phyloP scores from a whole-genome alignment of 2,113 vertebrate species.

The Chloroceryle aenea region DNA sequence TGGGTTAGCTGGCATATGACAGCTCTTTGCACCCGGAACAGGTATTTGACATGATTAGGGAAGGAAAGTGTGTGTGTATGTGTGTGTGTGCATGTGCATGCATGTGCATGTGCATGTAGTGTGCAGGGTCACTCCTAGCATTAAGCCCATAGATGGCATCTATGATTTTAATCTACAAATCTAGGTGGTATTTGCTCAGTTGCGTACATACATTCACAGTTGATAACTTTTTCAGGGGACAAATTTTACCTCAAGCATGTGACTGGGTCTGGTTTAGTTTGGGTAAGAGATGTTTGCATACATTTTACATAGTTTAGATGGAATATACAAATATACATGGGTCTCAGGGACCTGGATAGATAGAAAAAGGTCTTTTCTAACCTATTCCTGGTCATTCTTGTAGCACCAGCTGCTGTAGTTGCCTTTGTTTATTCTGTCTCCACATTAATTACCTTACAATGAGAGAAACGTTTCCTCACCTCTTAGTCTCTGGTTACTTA shows the following conservation, averaged over 20 bases:
- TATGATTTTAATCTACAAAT: neutral
- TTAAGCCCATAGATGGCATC: neutral
- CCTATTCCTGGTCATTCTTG: neutral
- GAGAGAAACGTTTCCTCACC: neutral
- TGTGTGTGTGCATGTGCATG: neutral
- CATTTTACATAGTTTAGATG: neutral
- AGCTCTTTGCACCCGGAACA: neutral
- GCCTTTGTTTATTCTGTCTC: neutral
- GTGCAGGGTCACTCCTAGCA: neutral
- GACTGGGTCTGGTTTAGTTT: neutral
- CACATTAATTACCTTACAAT: neutral
- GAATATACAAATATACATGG: neutral
- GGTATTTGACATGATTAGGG: neutral
- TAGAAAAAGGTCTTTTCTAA: neutral
- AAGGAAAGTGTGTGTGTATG: neutral
- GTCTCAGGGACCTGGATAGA: neutral
- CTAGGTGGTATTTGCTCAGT: neutral
- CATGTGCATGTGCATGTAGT: accelerated
- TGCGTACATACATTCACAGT: neutral
- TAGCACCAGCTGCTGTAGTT: neutral
- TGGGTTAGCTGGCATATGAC: neutral
- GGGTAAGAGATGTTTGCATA: neutral
- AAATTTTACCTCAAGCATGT: neutral
- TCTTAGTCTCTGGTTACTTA: neutral
- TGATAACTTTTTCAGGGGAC: neutral